phyloP scores from a whole-genome alignment of 1,140 invertebrate species.

The Ceratina australensis region DNA sequence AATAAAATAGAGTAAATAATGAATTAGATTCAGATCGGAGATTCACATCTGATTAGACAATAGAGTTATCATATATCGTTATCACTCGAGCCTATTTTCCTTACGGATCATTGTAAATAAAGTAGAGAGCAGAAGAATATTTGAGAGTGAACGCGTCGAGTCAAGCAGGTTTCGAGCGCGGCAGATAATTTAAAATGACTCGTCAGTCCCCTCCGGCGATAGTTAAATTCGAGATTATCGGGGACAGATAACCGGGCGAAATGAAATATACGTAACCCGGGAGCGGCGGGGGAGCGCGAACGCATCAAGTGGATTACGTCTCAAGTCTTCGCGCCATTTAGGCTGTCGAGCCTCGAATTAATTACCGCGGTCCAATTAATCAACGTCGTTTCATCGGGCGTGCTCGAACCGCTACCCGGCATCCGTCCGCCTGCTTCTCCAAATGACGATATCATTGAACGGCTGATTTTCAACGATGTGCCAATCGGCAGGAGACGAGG shows the following conservation, averaged over 20 bases:
- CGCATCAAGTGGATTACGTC: conserved; percentile 23
- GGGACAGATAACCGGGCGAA: conserved; percentile 18
- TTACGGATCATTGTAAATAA: no score
- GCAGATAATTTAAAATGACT: no score
- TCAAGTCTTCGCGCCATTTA: conserved; percentile 22
- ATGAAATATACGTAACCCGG: conserved; percentile 1
- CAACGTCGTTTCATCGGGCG: conserved; percentile 37
- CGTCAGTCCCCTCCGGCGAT: background rate
- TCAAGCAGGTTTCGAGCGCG: no score
- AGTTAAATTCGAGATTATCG: conserved; percentile 37
- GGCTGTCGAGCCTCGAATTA: conserved; percentile 34
- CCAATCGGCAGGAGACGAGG: background rate
- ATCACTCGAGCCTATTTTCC: no score
- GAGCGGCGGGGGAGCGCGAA: background rate
- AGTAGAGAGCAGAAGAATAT: no score
- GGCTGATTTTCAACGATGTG: conserved; percentile 19
- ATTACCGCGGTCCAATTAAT: conserved; percentile 40
- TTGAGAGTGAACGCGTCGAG: no score
- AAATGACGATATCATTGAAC: conserved; percentile 43
- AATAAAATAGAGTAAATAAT: no score
- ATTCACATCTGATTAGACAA: no score
- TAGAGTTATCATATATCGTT: no score
- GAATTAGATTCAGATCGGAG: no score
- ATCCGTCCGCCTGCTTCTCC: background rate
- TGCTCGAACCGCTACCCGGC: background rate